Base-by-base conservation (phyloP, 2,888 invertebrate species). In the Heteromyza rotundicornis region DNA sequence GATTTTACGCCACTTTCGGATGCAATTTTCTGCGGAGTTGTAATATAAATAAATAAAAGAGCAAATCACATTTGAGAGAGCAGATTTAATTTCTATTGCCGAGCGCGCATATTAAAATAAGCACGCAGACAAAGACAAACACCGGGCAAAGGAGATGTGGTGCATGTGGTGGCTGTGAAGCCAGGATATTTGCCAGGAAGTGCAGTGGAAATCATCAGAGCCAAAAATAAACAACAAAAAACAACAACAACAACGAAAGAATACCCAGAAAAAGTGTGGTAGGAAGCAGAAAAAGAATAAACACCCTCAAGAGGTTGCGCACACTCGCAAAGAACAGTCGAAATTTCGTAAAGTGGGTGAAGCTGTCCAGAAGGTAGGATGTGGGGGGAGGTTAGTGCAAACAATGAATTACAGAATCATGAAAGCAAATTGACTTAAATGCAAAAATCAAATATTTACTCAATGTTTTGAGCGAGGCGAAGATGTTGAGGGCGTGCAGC, bases 371-470 rank as follows among this genome's bases (percentile, higher is more conserved):
- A 69, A 65, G 19, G 19, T 20, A 47, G 20, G 10, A 8, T 17
- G 47, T 47, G 20, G 20, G 19, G 20, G 47, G 17, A 14, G 17
- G 47, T 20, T 3, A 58, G 35, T 44, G 73, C 74, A 82, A 81
- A 82, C 82, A 81, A 80, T 80, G 81, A 81, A 81, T 81, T 81
- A 81, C 80, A 77, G 82, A 81, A 82, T 81, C 81, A 81, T 82
- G 81, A 81, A 82, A 81, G 79, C 82, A 81, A 81, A 81, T 81
- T 82, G 81, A 80, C 81, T 81, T 82, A 82, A 81, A 81, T 81
- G 81, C 78, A 80, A 76, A 82, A 82, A 82, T 81, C 82, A 81
- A 81, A 82, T 81, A 82, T 81, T 81, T 82, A 81, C 80, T 73
- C 75, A n/a, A n/a, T n/a, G n/a, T n/a, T n/a, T n/a, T 75, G 71